Percentiles rank a stretch among this genome's conserved stretches.
These are phyloP conservation scores for Cromileptes altivelis DNA, from an alignment of 2,113 vertebrate species.

Conservation along the genomic window DNA sequence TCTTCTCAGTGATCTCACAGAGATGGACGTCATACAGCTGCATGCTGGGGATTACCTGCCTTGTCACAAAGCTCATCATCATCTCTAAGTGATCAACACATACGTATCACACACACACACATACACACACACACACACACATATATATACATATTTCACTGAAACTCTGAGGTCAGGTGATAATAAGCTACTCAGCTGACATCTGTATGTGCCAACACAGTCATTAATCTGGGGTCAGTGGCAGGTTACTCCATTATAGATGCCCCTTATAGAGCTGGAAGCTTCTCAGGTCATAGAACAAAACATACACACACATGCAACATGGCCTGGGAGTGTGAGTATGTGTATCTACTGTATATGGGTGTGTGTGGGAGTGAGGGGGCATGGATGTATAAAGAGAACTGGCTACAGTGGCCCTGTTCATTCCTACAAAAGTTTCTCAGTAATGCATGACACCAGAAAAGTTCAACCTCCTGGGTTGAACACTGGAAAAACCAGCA, in stretches of 20 bases:
- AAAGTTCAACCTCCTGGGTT: too few species aligned
- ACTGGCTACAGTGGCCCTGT: too few species aligned
- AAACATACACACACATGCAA: neutral
- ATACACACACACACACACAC: too few species aligned
- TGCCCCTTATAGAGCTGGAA: neutral
- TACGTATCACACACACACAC: neutral
- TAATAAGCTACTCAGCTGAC: neutral
- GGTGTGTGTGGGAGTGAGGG: too few species aligned
- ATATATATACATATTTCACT: too few species aligned
- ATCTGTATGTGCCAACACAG: slow-evolving; percentile 15
- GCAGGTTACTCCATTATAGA: neutral
- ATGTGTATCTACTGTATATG: too few species aligned
- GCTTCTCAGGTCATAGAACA: neutral
- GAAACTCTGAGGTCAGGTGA: neutral
- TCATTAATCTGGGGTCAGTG: slow-evolving; percentile 1
- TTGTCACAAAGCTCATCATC: slow-evolving; percentile 56
- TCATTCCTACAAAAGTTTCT: too few species aligned
- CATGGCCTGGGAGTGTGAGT: too few species aligned
- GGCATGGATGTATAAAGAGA: too few species aligned
- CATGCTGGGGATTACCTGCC: slow-evolving; percentile 68
- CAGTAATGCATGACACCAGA: too few species aligned
- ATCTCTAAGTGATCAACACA: slow-evolving; percentile 6
- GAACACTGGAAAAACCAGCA: too few species aligned
- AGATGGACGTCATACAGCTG: slow-evolving; percentile 57
- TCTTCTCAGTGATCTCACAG: slow-evolving; percentile 70